Percentiles rank a stretch among this genome's conserved stretches.
phyloP scores from a whole-genome alignment of 2,797 vertebrate species.

The Onychomys arenicola region DNA sequence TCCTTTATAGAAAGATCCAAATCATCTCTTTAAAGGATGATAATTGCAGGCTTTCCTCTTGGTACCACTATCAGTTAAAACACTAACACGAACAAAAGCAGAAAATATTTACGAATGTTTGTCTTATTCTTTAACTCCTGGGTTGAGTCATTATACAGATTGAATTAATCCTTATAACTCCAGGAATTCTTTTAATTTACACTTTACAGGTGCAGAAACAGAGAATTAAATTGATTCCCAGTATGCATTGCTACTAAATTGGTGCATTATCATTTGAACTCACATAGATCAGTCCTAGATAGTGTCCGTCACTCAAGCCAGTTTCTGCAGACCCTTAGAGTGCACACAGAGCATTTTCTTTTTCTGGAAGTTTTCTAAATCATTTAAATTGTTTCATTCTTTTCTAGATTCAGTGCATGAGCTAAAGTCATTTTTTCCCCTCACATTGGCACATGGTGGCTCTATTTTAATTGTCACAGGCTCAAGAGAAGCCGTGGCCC shows the following conservation, averaged over 20 bases:
- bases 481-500: not conserved
- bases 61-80: not conserved
- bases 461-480: not conserved
- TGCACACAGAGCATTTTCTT: not conserved
- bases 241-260: not conserved
- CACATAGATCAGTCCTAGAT: not conserved
- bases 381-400: not conserved
- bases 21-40: not conserved
- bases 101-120: not conserved
- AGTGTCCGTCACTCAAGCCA: not conserved
- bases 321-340: not conserved
- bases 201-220: not conserved
- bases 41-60: not conserved
- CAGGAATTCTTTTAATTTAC: not conserved
- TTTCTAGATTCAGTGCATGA: not conserved
- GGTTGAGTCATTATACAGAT: not conserved
- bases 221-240: not conserved
- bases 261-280: not conserved
- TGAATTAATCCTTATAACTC: not conserved
- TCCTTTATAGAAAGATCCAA: not conserved
- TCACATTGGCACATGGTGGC: not conserved
- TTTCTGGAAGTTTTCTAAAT: not conserved
- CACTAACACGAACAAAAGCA: not conserved
- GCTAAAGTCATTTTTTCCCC: not conserved
- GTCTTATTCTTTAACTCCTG: not conserved